Conservation (phyloP, 2,113 vertebrate species). For the Syrmaticus mikado region DNA sequence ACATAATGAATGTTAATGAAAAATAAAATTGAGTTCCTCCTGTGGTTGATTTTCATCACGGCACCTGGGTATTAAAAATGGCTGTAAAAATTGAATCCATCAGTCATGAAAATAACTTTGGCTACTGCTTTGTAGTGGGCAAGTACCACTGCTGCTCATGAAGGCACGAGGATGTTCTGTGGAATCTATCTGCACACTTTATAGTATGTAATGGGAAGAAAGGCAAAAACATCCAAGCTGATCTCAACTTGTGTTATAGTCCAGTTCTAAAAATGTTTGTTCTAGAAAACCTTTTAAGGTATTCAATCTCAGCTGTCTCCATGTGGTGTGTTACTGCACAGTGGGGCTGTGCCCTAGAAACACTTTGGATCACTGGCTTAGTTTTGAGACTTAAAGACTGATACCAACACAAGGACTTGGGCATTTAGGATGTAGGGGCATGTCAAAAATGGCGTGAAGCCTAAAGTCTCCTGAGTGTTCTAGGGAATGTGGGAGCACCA, state of each 20-base stretch:
- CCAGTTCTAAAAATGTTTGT: background rate
- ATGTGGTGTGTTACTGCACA: rapidly evolving
- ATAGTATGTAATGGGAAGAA: background rate
- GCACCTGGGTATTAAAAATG: conserved; percentile 72
- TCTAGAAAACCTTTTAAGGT: background rate
- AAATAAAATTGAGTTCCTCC: conserved; percentile 76
- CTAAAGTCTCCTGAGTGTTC: background rate
- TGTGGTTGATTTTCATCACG: conserved; percentile 70
- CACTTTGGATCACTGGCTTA: background rate
- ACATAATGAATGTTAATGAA: conserved; percentile 77
- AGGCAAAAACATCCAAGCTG: background rate
- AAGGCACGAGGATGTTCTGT: background rate
- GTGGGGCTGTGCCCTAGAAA: background rate
- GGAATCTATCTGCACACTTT: background rate
- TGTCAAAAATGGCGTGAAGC: background rate
- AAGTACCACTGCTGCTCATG: background rate
- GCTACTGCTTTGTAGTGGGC: conserved; percentile 33
- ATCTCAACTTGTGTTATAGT: background rate
- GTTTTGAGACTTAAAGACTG: background rate
- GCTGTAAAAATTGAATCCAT: conserved; percentile 62
- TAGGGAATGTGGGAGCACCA: background rate
- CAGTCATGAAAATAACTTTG: conserved; percentile 72
- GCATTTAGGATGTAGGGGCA: background rate
- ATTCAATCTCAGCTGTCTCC: background rate
- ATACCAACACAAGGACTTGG: background rate